phyloP scores from a whole-genome alignment of 2,888 invertebrate genomes.

The Drosophila multiciliata region DNA sequence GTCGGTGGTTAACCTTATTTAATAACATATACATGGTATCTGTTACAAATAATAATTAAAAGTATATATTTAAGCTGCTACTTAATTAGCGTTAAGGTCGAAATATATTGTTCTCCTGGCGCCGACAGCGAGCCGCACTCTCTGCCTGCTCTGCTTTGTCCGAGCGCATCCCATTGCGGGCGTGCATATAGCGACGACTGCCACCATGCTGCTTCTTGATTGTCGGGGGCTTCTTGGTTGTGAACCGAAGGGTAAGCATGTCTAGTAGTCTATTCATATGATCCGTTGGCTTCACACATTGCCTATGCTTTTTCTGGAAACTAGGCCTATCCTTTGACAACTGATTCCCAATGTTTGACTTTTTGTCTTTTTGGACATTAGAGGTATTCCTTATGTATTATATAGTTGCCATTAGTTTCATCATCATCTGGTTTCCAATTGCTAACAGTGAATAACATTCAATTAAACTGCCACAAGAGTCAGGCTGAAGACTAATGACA shows the following conservation, averaged over 20 bases:
- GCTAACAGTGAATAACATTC: conserved; percentile 18
- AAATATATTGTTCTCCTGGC: background rate
- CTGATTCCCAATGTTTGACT: too few species aligned
- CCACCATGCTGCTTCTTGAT: rapidly evolving
- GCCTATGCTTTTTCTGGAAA: too few species aligned
- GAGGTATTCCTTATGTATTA: background rate
- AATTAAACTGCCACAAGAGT: conserved; percentile 19
- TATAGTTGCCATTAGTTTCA: background rate
- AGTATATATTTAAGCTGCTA: background rate
- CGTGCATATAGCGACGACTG: conserved; percentile 1
- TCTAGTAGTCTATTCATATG: conserved; percentile 16
- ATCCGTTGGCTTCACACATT: background rate
- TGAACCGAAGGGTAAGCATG: background rate
- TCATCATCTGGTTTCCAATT: background rate
- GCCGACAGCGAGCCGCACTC: background rate
- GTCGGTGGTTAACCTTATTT: too few species aligned
- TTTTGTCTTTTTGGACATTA: too few species aligned
- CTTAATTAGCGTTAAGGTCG: background rate
- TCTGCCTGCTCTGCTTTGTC: conserved; percentile 29
- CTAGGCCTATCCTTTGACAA: too few species aligned
- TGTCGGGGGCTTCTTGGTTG: background rate
- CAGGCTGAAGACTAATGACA: background rate
- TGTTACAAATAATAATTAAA: background rate
- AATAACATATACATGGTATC: background rate
- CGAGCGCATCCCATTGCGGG: conserved; percentile 31